phyloP scores from a whole-genome alignment of 2,888 invertebrate genomes.

The Athalia rosae region DNA sequence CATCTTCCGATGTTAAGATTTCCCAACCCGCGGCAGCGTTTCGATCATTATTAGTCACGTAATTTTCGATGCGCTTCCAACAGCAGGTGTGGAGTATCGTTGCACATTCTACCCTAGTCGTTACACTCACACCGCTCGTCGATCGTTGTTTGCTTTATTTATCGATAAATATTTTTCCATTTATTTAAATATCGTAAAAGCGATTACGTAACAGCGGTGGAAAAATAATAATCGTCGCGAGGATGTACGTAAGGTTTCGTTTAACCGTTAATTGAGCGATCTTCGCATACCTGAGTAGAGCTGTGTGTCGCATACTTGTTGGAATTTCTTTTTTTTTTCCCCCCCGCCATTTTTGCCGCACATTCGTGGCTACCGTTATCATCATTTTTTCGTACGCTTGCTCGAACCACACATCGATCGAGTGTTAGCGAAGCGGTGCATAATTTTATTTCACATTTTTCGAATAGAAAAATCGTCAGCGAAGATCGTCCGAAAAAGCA shows the following conservation, averaged over 20 bases:
- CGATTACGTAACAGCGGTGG: neutral
- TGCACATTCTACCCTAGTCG: too few species aligned
- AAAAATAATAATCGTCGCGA: neutral
- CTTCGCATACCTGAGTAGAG: neutral
- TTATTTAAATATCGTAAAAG: neutral
- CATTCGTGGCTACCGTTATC: neutral
- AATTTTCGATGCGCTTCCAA: too few species aligned
- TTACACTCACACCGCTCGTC: too few species aligned
- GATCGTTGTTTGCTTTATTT: too few species aligned
- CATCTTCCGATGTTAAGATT: too few species aligned
- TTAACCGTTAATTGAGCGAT: slow-evolving; percentile 38
- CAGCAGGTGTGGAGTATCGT: too few species aligned
- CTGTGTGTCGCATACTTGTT: slow-evolving; percentile 1
- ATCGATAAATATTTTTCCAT: neutral
- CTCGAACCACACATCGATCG: too few species aligned
- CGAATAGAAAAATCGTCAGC: neutral
- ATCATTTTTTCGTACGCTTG: neutral
- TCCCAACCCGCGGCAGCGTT: too few species aligned
- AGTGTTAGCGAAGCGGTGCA: too few species aligned
- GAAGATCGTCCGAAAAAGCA: neutral
- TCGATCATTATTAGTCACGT: too few species aligned
- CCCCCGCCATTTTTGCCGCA: neutral
- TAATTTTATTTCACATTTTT: too few species aligned
- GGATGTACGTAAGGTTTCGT: neutral
- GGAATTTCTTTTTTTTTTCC: neutral